A percentile compares a stretch with the other conserved stretches of the same genome.
phyloP scores from a whole-genome alignment of 2,113 vertebrate species.

The Phalacrocorax aristotelis region DNA sequence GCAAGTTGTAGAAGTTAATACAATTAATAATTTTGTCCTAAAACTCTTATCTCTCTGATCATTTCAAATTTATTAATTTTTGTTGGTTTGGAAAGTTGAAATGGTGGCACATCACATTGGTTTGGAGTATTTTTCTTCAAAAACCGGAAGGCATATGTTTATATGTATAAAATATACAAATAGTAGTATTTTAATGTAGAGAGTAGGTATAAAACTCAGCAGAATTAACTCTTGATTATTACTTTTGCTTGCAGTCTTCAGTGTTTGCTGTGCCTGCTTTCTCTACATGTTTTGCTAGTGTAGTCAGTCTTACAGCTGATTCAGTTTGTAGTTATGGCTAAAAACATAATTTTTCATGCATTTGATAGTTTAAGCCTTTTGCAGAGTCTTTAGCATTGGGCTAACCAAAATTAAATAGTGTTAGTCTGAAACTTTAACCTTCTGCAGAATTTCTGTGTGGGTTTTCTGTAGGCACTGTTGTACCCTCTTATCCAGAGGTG shows the following conservation, averaged over 20 bases:
- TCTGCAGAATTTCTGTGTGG: neutral
- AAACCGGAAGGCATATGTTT: neutral
- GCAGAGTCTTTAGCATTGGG: neutral
- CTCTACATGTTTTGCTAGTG: neutral
- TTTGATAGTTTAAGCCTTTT: neutral
- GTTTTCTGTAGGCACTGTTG: neutral
- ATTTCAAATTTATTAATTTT: neutral
- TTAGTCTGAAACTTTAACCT: neutral
- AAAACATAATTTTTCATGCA: neutral
- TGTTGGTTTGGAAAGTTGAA: neutral
- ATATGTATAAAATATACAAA: neutral
- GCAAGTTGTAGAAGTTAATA: neutral
- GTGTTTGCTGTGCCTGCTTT: neutral
- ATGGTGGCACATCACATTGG: neutral
- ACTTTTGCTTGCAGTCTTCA: neutral
- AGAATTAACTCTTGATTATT: neutral
- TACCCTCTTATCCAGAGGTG: neutral
- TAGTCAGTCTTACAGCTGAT: neutral
- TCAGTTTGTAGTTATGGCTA: neutral
- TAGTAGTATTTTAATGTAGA: neutral
- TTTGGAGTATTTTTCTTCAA: neutral
- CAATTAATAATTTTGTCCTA: neutral
- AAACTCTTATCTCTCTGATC: neutral
- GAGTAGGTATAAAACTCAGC: neutral
- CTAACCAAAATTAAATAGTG: neutral